Base-by-base conservation (phyloP, 2,888 invertebrate species). In the Melanophora roralis region DNA sequence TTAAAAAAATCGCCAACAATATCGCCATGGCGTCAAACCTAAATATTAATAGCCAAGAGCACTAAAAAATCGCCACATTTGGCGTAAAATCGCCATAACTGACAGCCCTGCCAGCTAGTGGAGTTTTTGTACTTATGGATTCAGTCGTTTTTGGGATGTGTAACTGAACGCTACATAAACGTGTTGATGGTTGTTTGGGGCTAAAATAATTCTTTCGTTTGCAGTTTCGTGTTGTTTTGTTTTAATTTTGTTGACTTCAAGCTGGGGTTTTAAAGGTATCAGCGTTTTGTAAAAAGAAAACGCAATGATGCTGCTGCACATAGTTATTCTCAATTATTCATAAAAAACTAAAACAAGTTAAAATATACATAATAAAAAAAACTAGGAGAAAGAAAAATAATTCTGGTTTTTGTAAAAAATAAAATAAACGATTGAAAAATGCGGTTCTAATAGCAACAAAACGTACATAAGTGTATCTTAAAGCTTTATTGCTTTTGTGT, bases 101-200 rank as follows among this genome's bases (percentile, higher is more conserved):
- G n/a, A n/a, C n/a, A n/a, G n/a, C n/a, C n/a, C 65, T 19, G 32
- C 34, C 27, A 51, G n/a, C n/a, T n/a, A n/a, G 51, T 74, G 59
- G 45, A 64, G 74, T 81, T 78, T 72, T 71, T 69, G 53, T 19
- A 64, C 57, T 57, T 49, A 36, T 64, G 74, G 38, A 73, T 71
- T 80, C 82, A 83, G 83, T 79, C 82, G 75, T 64, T 81, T 81
- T 82, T 83, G 79, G 80, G 79, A 81, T 83, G 83, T 82, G 75
- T 62, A 78, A 81, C 73, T 79, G 81, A 77, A 73, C 72, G 68
- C 76, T 73, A 82, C 83, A 53, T 27, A 38, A 62, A 77, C 82
- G 81, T 82, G 45, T 51, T 49, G 59, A 69, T 75, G 45, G 38
- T 77, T 60, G 51, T n/a, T 81, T 72, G 69, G 51, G 55, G 49